phyloP scores from a whole-genome alignment of 92 coral and sea anemone species.

The Actinernus sp. region DNA sequence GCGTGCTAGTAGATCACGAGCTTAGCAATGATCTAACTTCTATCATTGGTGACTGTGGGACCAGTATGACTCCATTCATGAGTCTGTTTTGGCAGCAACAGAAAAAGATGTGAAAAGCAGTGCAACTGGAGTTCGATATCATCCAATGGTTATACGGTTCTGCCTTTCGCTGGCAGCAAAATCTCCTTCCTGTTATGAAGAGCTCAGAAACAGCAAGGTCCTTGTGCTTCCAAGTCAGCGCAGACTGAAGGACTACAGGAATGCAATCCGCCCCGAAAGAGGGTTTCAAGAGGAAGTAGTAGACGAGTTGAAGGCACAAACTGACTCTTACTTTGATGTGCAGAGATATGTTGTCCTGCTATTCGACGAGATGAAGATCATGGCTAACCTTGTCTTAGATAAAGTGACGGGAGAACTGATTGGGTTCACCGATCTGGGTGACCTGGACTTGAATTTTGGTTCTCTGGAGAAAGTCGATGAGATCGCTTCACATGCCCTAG shows the following conservation, averaged over 20 bases:
- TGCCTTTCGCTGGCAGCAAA: no score
- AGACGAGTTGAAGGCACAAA: slow-evolving; percentile 15
- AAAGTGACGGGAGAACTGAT: slow-evolving; percentile 21
- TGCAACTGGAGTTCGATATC: no score
- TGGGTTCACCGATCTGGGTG: slow-evolving; percentile 26
- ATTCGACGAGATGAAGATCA: slow-evolving; percentile 42
- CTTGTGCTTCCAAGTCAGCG: slow-evolving; percentile 30
- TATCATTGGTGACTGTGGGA: slow-evolving; percentile 19
- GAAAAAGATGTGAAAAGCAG: no score
- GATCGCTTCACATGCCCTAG: slow-evolving; percentile 40
- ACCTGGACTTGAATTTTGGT: slow-evolving; percentile 26
- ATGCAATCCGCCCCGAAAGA: slow-evolving; percentile 11
- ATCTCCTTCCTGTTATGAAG: slow-evolving; percentile 49
- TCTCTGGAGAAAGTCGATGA: slow-evolving; percentile 40
- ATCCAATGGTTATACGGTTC: no score
- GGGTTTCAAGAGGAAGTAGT: slow-evolving; percentile 30
- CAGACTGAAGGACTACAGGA: slow-evolving; percentile 15
- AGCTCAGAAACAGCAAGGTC: slow-evolving; percentile 11
- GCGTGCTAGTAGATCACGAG: slow-evolving; percentile 16
- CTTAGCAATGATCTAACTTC: slow-evolving; percentile 30
- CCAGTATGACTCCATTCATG: slow-evolving; percentile 20
- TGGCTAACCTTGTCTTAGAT: slow-evolving; percentile 28
- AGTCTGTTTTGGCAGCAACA: no score
- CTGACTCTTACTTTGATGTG: slow-evolving; percentile 37
- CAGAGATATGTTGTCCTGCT: slow-evolving; percentile 54